phyloP scores from a whole-genome alignment of 2,888 invertebrate species.

The Byasa hedistus region DNA sequence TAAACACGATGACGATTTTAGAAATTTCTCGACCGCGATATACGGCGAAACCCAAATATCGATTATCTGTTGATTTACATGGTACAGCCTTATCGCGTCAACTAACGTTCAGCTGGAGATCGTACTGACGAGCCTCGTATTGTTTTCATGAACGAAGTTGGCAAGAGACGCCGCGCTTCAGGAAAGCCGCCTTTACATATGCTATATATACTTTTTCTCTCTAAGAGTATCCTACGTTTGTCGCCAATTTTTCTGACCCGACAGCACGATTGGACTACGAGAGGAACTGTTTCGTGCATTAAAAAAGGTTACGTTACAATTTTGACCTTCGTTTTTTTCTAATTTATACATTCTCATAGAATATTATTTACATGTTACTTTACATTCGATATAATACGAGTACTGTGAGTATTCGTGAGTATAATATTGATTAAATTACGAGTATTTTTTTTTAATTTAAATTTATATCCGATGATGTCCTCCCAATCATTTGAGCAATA shows the following conservation, averaged over 20 bases:
- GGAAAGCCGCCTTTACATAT: constrained; percentile 57
- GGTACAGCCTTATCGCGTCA: constrained; percentile 57
- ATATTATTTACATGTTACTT: constrained; percentile 55
- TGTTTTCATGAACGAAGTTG: constrained; percentile 54
- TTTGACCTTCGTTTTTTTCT: constrained; percentile 58
- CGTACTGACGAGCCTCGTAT: constrained; percentile 55
- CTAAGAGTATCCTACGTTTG: constrained; percentile 42
- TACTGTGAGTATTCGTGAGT: constrained; percentile 38
- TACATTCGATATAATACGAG: constrained; percentile 50
- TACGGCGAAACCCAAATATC: constrained; percentile 49
- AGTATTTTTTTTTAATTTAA: constrained; percentile 50
- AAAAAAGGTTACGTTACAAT: constrained; percentile 64
- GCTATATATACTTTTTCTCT: constrained; percentile 38
- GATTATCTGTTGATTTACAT: constrained; percentile 59
- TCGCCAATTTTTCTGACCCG: constrained; percentile 61
- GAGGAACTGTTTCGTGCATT: constrained; percentile 79
- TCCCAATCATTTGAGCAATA: constrained; percentile 69
- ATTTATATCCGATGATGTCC: constrained; percentile 57
- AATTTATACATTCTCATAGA: constrained; percentile 46
- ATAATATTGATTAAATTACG: constrained; percentile 45
- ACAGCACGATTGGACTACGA: constrained; percentile 73
- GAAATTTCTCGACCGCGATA: constrained; percentile 47
- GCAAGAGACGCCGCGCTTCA: constrained; percentile 55
- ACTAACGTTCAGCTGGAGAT: constrained; percentile 59
- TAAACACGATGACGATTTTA: constrained; percentile 60